Evolutionary conservation across 2,113 vertebrate genomes (phyloP).

Genomic region (Alexandromys fortis): DNA sequence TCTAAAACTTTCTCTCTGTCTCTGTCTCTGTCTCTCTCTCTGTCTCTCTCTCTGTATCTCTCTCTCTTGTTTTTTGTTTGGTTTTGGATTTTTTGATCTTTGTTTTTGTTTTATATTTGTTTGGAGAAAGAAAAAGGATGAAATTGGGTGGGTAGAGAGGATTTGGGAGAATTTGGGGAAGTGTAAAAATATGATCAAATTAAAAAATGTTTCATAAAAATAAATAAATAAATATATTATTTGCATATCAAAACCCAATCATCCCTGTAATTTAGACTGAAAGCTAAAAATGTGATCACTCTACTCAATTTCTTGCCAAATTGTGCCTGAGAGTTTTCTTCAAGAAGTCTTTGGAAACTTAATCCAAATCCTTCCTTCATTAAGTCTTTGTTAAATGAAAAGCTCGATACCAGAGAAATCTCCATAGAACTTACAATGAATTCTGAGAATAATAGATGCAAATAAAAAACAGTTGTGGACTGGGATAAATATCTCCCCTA

Average conservation of each 20-base stretch:
- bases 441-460: background rate
- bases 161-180: background rate
- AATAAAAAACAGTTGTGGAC: conserved; percentile 15
- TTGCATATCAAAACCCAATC: background rate
- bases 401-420: background rate
- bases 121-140: background rate
- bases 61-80: too few species aligned
- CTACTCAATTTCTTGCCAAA: background rate
- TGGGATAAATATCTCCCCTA: background rate
- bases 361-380: background rate
- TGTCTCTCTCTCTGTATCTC: too few species aligned
- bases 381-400: background rate
- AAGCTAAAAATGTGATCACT: background rate
- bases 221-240: background rate
- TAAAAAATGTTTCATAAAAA: background rate
- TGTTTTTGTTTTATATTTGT: background rate
- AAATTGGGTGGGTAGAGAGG: background rate
- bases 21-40: too few species aligned
- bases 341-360: background rate
- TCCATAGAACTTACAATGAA: conserved; percentile 34
- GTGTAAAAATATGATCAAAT: background rate
- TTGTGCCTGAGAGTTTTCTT: background rate
- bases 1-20: too few species aligned
- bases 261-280: background rate
- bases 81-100: background rate